Evolutionary conservation across 1,140 invertebrate species (phyloP), one percentile per base, ranked within the genome.

Genomic region (Stegodyphus mimosarum): DNA sequence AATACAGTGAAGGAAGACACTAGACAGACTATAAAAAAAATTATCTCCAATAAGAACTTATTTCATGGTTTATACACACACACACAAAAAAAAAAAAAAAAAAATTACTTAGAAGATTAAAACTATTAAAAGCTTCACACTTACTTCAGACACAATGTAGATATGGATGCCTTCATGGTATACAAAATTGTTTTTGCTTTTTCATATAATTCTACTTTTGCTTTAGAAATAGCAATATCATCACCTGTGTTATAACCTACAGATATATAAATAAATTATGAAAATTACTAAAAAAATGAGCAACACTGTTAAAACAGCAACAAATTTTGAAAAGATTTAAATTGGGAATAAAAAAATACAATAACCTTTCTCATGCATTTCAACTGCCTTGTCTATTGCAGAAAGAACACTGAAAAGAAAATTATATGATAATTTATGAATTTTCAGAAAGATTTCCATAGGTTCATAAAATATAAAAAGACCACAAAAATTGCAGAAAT

Each of bases 1-100:
- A 7, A 97, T 91, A 90, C 97, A 97, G 89, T 95, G 95, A 60
- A 97, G 91, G 6, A 96, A 89, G 94, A 96, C 97, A 0, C 93
- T 93, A 2, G 93, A 93, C 33, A 33, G 53, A 95, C 89, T 69
- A 94, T 93, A 80, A 89, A 91, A 88, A 4, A 7, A 77, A 53
- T 48, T 73, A 55, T 15, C 17, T 18, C 1, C 1, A 80, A 72
- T 48, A 13, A 73, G 18, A 48, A 3, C 18, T 52, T 53, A 48
- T 55, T 69, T 53, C 51, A 55, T 52, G 55, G 3, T 48, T 53
- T 55, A 5, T 69, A 67, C 33, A 70, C 13, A 71, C 70, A 79
- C 5, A 55, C 15, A 49, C 13, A n/a, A 48, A 63, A 49, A 13
- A 70, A 80, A 49, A 55, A 6, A n/a, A 66, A 6, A 3, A 66